These are phyloP conservation scores for Gryllus longicercus DNA, from an alignment of 2,888 invertebrate genomes.

Conservation along the genomic window DNA sequence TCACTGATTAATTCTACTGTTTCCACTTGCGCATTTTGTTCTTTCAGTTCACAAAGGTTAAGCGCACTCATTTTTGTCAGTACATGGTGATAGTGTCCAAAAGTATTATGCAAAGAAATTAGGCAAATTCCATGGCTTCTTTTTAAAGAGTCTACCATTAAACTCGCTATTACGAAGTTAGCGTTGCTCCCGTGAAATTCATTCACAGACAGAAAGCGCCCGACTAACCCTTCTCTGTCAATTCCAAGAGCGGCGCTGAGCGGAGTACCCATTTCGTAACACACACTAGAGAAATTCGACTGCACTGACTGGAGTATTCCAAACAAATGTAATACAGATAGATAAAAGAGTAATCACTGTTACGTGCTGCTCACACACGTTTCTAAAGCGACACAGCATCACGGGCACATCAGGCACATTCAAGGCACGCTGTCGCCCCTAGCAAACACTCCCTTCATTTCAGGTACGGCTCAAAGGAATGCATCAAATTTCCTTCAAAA, in stretches of 20 bases:
- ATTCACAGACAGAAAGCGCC: conserved; percentile 61
- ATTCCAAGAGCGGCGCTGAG: conserved; percentile 63
- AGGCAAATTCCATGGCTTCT: conserved; percentile 59
- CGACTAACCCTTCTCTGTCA: conserved; percentile 54
- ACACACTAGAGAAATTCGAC: background rate
- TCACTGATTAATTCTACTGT: conserved; percentile 53
- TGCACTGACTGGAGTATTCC: too few species aligned
- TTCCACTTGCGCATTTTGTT: conserved; percentile 49
- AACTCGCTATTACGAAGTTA: conserved; percentile 66
- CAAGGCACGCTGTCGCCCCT: too few species aligned
- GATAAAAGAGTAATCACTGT: too few species aligned
- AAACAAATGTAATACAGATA: too few species aligned
- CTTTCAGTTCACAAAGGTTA: conserved; percentile 57
- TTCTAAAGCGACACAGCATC: too few species aligned
- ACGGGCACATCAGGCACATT: too few species aligned
- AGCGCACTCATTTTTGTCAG: conserved; percentile 67
- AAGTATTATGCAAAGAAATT: conserved; percentile 65
- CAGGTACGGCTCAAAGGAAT: too few species aligned
- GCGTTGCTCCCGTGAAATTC: conserved; percentile 70
- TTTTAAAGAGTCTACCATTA: conserved; percentile 59
- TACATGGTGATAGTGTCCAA: conserved; percentile 69
- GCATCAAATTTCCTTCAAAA: too few species aligned
- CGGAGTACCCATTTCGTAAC: conserved; percentile 58
- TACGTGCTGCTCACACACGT: too few species aligned
- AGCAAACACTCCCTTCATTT: too few species aligned